Evolutionary conservation across 1,140 invertebrate species (phyloP), one percentile per base, ranked within the genome.

Genomic region (Drosophila kikkawai): DNA sequence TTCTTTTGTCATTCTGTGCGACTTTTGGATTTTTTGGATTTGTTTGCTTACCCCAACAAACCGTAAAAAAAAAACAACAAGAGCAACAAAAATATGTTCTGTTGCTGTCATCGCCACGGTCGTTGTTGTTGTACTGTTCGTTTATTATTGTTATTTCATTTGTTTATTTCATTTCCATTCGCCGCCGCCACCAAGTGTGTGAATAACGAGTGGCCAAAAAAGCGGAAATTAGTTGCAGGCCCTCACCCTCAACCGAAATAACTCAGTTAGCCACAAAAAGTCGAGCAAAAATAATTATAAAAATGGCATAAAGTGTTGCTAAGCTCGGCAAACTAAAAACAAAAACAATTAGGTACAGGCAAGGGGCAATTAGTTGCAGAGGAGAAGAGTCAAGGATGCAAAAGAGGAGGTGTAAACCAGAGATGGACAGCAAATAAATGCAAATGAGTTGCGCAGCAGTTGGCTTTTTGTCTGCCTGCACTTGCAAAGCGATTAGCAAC

Each of bases 401-500:
- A 22, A 19, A 26, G 55, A 22, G 39, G 32, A 34, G 42, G 58
- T 34, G 32, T 42, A 32, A 37, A 22, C 44, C 64, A 61, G 69
- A 53, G 76, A 68, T 80, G 75, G 83, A 86, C 74, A 86, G 80
- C 80, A 87, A 79, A 74, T 80, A 80, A 80, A 77, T 77, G 75
- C 75, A 77, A 77, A 77, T 77, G 48, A 77, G 75, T 80, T 76
- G 75, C 39, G 45, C 70, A 86, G 76, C 80, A 86, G 76, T 73
- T 74, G 75, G 80, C 79, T 87, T 86, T 83, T 73, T 75, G 76
- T 77, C 56, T 45, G 70, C 70, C 41, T 75, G 71, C 57, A 75
- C 69, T 77, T 77, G 75, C 74, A 83, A 86, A 88, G 80, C 83
- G 83, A 86, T 86, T 86, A 86, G 83, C 83, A 86, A 74, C 76